phyloP scores from a whole-genome alignment of 2,888 invertebrate genomes.

The Atrina japonica region DNA sequence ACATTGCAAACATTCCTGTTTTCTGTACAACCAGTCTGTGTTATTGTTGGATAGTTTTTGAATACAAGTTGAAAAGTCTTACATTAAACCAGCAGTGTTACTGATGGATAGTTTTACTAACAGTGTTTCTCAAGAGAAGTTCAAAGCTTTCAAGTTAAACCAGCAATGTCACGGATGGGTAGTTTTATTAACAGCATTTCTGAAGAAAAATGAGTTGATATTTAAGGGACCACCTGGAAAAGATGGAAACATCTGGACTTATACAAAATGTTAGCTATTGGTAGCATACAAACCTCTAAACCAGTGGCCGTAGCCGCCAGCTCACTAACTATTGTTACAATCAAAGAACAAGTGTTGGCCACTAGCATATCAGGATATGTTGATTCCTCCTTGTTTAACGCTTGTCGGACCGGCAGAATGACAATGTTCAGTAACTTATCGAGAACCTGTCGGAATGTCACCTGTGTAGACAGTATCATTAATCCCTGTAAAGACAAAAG shows the following conservation, averaged over 20 bases:
- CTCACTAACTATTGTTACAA: slow-evolving; percentile 93
- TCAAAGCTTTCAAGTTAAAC: too few relatives aligned
- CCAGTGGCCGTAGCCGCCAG: slow-evolving; percentile 88
- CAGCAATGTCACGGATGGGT: too few relatives aligned
- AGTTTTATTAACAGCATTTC: too few relatives aligned
- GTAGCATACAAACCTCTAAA: slow-evolving; percentile 86
- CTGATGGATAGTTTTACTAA: too few relatives aligned
- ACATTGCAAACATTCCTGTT: background rate
- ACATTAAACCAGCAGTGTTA: too few relatives aligned
- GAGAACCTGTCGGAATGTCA: slow-evolving; percentile 90
- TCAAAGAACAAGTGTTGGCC: slow-evolving; percentile 82
- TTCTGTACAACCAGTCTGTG: background rate
- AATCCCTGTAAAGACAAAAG: slow-evolving; percentile 27
- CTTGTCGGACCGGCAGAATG: slow-evolving; percentile 87
- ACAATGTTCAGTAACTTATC: slow-evolving; percentile 91
- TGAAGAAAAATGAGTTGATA: too few relatives aligned
- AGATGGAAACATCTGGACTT: too few relatives aligned
- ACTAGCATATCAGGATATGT: slow-evolving; percentile 82
- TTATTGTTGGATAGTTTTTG: too few relatives aligned
- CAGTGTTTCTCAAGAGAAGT: too few relatives aligned
- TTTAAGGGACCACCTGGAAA: too few relatives aligned
- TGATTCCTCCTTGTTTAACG: slow-evolving; percentile 82
- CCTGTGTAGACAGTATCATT: slow-evolving; percentile 73
- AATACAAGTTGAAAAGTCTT: too few relatives aligned
- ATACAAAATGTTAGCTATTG: too few relatives aligned